Conservation (phyloP, 2,888 invertebrate species). For the Nasonia oneida region DNA sequence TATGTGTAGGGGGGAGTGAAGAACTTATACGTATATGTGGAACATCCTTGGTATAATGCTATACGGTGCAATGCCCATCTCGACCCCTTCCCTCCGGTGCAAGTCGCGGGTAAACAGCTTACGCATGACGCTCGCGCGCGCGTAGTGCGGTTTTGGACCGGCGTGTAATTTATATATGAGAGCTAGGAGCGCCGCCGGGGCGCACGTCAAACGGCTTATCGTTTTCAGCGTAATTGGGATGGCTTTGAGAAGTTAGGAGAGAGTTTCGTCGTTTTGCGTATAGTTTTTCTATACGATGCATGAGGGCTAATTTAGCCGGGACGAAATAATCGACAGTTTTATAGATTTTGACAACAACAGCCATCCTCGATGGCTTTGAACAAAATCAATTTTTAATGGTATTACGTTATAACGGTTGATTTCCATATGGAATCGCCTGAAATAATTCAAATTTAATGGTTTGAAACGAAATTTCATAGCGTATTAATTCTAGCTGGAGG, state of each 20-base stretch:
- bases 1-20: neutral
- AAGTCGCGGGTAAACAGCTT: slow-evolving; percentile 3
- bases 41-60: neutral
- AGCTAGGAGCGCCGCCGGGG: neutral
- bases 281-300: too few species aligned
- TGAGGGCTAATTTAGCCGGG: too few species aligned
- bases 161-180: neutral
- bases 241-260: neutral
- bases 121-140: neutral
- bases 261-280: neutral
- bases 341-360: neutral
- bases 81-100: neutral
- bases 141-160: neutral
- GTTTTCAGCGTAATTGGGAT: neutral
- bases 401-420: neutral
- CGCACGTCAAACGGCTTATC: neutral
- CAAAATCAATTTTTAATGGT: neutral
- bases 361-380: neutral
- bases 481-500: neutral
- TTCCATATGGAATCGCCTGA: neutral
- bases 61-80: neutral
- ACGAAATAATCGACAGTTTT: neutral
- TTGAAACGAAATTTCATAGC: neutral
- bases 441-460: neutral
- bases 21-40: neutral